Base-by-base conservation (phyloP, 92 coral and sea anemone species). In the Zoanthus gigantus region DNA sequence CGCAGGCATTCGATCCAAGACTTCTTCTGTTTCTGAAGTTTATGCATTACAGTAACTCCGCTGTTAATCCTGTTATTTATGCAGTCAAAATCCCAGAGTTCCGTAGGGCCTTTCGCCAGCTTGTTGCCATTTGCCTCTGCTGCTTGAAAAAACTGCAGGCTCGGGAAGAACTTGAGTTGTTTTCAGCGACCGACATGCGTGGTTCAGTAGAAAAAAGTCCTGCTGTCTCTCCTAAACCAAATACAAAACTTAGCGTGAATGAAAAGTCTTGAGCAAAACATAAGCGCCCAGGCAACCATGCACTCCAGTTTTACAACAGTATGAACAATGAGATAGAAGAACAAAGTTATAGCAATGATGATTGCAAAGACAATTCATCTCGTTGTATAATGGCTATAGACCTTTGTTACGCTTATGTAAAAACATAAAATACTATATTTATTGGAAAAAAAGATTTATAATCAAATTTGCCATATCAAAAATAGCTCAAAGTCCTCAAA, bases 21-120 rank as follows among this genome's bases (percentile, higher is more conserved):
- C 86, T 93, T 6, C 44, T 85, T 14, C 86, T 95, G 84, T 91
- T 93, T 75, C 76, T 91, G 53, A 95, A 95, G 90, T 93, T 93
- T 75, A 91, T 93, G 96, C 98, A 95, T 65, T 95, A 93, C 87
- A 91, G 94, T 58, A 95, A 95, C 78, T 92, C 95, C 58, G 98
- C 96, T 67, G 92, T 95, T 5, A 95, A 95, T 75, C 98, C 98
- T 30, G 87, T 95, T 78, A 90, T 93, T 52, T 95, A 95, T 66
- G 98, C 98, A 23, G 96, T 95, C 2, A 95, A 95, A 86, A 95
- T 95, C 92, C 98, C 96, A 67, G 98, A 95, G 65, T 95, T 95
- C 88, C 98, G 96, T 8, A 73, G 98, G 83, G 98, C 98, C 44
- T 95, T 93, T 66, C 86, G 92, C 52, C 98, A 95, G 91, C 77